Base-by-base conservation (phyloP, 1,140 invertebrate genomes). In the Pseudomyrmex flavicornis region DNA sequence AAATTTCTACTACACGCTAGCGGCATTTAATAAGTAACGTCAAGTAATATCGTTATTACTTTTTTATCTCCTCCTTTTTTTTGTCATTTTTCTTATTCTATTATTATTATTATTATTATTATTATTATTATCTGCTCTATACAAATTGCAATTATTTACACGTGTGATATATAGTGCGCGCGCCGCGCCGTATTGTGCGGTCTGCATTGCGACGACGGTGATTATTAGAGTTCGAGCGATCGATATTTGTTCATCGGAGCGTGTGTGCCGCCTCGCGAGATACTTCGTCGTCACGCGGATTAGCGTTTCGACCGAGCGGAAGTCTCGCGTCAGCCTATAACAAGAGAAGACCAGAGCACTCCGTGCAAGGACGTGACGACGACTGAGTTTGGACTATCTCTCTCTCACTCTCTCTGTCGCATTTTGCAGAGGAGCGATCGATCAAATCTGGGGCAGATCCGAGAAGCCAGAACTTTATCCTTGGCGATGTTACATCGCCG, bases 131-230 rank as follows among this genome's bases (percentile, higher is more conserved):
- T 72, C 56, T 80, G 61, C 68, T 85, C 84, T 62, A 83, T 87
- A 85, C 85, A 85, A 86, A 73, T 66, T 82, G 79, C 72, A 69
- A 82, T 86, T 85, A 87, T 85, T 77, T 86, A 87, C 75, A 86
- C 48, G 35, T 72, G 72, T 15, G 74, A 80, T 73, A 46, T 72
- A 80, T 15, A 80, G 73, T 73, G 52, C 54, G 54, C 62, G 50
- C 15, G 73, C 22, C 26, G 48, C 48, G 20, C n/a, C 20, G 61
- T 20, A n/a, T 66, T 50, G 48, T 17, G 13, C 69, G 35, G 65
- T 61, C 80, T 48, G 79, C 70, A 70, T 65, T 82, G 83, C 62
- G 52, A 75, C 75, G 76, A 73, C 61, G 73, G 62, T 79, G 66
- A 76, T 50, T 17, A 65, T 72, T 50, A 61, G 62, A 85, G 76